A percentile compares a stretch with the other conserved stretches of the same genome.
Evolutionary conservation across 2,888 invertebrate genomes (phyloP).

Genomic region (Deroplatys truncata): DNA sequence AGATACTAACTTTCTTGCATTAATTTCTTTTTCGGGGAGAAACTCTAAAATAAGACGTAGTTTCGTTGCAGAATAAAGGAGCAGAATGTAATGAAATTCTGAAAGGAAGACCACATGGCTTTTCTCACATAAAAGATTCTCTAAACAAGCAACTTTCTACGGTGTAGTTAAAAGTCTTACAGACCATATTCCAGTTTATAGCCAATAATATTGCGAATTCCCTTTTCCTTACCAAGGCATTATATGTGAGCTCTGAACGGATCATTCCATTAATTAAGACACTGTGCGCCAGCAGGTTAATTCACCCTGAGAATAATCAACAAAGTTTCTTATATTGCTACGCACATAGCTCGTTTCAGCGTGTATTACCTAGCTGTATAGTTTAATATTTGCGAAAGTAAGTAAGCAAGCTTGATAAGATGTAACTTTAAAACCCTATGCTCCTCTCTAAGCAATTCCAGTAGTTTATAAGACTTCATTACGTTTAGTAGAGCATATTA

Average conservation of each 20-base stretch:
- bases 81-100: background rate
- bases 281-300: background rate
- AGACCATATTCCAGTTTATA: background rate
- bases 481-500: no score
- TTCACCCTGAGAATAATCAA: background rate
- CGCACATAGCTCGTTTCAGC: background rate
- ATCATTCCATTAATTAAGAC: background rate
- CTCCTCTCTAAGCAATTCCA: no score
- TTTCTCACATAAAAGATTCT: background rate
- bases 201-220: background rate
- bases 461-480: no score
- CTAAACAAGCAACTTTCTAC: background rate
- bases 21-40: background rate
- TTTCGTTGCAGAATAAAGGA: background rate
- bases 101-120: background rate
- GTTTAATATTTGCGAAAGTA: no score
- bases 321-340: background rate
- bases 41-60: background rate
- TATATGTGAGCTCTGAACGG: background rate
- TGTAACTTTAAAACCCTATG: no score
- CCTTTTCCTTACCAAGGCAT: background rate
- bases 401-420: no score
- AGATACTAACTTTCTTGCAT: background rate
- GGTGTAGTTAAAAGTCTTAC: background rate
- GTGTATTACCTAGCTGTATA: no score